Base-by-base conservation (phyloP, 2,888 invertebrate species). In the Diaprepes abbreviatus region DNA sequence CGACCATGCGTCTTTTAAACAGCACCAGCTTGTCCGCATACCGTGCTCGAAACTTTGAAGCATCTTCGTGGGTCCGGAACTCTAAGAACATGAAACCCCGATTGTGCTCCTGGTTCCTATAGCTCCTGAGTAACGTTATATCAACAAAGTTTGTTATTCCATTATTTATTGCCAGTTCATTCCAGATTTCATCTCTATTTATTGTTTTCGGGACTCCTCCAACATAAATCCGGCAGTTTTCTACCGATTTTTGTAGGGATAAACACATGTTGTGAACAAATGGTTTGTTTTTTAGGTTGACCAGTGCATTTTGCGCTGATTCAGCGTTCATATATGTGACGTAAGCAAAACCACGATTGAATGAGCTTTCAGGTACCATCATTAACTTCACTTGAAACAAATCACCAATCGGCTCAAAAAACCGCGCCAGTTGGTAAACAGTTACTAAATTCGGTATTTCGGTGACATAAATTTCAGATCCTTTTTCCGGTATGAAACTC, bases 21-120 rank as follows among this genome's bases (percentile, higher is more conserved):
- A 93, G 84, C 72, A 85, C 85, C 58, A 86, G 85, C 0, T 88
- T 88, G 0, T 89, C 89, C 16, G 88, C 86, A 12, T 90, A 85
- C 55, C 87, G 86, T 0, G 91, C 84, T 6, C 91, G 84, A 1
- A 91, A 92, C 88, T 89, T 88, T 0, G 89, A 92, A 57, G 89
- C 93, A 0, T 91, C 89, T 31, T 90, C 87, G 79, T 94, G 94
- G 50, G 88, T 89, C 14, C 88, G 87, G 77, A 93, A 95, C 81
- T 95, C 94, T 24, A 94, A 90, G 79, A 94, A 94, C 1, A 93
- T 93, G 79, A 92, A 95, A 0, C 94, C 94, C 35, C 93, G 84
- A 80, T 93, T 93, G 14, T 40, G 40, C 10, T 16, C 16, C 3
- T 57, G 57, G 19, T 71, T 55, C 6, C 12, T 9, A 28, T 63